phyloP scores from a whole-genome alignment of 2,113 vertebrate species.

The Heteronetta atricapilla region DNA sequence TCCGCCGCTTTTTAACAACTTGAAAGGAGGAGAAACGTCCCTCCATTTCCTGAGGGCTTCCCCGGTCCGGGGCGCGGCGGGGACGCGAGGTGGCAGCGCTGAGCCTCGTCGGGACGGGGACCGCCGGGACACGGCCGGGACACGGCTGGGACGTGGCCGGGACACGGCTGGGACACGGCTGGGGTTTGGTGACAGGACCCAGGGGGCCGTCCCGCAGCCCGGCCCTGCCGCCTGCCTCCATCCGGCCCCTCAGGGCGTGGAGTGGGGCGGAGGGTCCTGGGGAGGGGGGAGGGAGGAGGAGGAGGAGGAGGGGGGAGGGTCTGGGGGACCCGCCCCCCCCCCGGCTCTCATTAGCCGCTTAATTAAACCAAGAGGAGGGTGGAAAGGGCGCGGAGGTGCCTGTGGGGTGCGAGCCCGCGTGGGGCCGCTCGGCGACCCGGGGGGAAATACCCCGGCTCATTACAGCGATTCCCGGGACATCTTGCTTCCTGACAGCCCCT shows the following conservation, averaged over 20 bases:
- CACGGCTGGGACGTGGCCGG: background rate
- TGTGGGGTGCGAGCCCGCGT: background rate
- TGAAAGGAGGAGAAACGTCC: background rate
- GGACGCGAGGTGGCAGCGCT: slow-evolving; percentile 92
- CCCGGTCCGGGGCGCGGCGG: background rate
- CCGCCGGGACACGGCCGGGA: background rate
- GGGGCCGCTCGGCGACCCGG: background rate
- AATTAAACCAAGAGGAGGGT: background rate
- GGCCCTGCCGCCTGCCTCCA: background rate
- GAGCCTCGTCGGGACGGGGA: slow-evolving; percentile 74
- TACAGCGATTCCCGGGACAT: background rate
- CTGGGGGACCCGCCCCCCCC: no score
- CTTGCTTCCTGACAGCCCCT: background rate
- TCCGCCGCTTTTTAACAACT: background rate
- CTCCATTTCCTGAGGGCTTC: background rate
- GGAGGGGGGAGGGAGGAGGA: no score
- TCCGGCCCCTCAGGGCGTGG: no score
- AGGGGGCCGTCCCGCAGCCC: background rate
- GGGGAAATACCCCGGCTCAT: background rate
- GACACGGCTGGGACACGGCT: background rate
- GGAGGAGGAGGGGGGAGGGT: no score
- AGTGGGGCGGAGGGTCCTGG: no score
- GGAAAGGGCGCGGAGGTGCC: background rate
- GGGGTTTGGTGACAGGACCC: background rate
- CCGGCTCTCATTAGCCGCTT: background rate